A percentile compares a stretch with the other conserved stretches of the same genome.
Conservation (phyloP, 1,140 invertebrate species). For the Carcinoscorpius rotundicauda region DNA sequence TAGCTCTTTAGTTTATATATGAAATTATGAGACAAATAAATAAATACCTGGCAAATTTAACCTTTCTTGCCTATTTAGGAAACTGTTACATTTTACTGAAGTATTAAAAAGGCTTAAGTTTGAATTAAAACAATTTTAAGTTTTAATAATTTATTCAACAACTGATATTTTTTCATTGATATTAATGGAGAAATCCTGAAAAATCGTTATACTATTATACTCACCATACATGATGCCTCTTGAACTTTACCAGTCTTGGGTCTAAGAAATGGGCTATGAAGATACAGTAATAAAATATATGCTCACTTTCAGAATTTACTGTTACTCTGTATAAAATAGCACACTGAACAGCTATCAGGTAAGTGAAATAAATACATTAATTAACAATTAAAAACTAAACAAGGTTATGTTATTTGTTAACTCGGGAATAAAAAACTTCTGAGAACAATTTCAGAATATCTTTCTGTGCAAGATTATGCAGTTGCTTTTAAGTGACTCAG, state of each 20-base stretch:
- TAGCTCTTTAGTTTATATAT: no score
- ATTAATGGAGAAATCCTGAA: conserved; percentile 1
- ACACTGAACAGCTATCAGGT: no score
- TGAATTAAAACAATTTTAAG: background rate
- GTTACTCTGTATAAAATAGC: no score
- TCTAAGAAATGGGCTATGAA: conserved; percentile 45
- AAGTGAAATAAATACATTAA: conserved; percentile 6
- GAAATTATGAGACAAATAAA: no score
- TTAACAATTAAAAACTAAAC: background rate
- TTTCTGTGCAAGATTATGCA: no score
- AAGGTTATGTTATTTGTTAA: background rate
- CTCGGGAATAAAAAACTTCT: background rate
- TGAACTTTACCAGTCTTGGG: conserved; percentile 90
- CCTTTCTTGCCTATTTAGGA: no score
- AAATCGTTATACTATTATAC: conserved; percentile 28
- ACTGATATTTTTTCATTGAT: background rate
- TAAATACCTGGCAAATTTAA: no score
- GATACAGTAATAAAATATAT: background rate
- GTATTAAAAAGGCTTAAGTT: background rate
- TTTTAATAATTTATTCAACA: conserved; percentile 2
- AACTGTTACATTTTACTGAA: background rate
- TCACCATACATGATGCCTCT: conserved; percentile 93
- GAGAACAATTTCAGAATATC: background rate
- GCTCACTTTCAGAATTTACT: no score
- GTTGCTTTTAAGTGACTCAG: no score